A percentile compares a stretch with the other conserved stretches of the same genome.
phyloP scores from a whole-genome alignment of 2,113 vertebrate species.

The Dicerorhinus sumatrensis region DNA sequence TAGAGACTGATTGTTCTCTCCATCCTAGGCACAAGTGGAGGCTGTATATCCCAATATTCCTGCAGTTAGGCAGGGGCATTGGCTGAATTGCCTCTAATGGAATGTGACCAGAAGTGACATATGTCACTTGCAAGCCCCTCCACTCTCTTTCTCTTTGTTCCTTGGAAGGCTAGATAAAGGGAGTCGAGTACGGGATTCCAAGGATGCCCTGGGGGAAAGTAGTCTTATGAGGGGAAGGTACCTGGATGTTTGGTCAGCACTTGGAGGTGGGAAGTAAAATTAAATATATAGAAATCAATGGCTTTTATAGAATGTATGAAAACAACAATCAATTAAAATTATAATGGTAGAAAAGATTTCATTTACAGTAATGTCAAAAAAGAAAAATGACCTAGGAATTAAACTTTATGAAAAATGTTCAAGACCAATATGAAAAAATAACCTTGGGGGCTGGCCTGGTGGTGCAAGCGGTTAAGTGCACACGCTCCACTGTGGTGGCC shows the following conservation, averaged over 20 bases:
- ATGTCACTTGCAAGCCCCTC: background rate
- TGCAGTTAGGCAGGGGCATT: background rate
- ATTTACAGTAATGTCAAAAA: conserved; percentile 11
- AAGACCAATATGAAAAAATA: conserved; percentile 4
- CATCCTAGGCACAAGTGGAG: background rate
- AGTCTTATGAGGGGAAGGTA: background rate
- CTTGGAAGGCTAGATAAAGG: background rate
- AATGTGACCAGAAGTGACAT: background rate
- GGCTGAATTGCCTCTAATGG: background rate
- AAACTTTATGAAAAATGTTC: conserved; percentile 2
- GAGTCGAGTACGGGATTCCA: background rate
- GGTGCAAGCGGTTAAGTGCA: no score
- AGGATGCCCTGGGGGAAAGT: background rate
- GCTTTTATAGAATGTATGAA: conserved; percentile 12
- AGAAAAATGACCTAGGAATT: conserved; percentile 41
- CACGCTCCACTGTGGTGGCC: no score
- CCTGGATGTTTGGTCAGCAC: background rate
- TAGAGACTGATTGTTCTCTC: background rate
- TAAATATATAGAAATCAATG: background rate
- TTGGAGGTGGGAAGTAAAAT: background rate
- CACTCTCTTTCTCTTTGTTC: background rate
- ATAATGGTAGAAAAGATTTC: conserved; percentile 1
- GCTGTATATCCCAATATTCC: background rate
- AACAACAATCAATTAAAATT: conserved; percentile 22
- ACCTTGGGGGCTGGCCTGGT: no score